Evolutionary conservation across 1,140 invertebrate species (phyloP).

Genomic region (Heliothis subflexa): DNA sequence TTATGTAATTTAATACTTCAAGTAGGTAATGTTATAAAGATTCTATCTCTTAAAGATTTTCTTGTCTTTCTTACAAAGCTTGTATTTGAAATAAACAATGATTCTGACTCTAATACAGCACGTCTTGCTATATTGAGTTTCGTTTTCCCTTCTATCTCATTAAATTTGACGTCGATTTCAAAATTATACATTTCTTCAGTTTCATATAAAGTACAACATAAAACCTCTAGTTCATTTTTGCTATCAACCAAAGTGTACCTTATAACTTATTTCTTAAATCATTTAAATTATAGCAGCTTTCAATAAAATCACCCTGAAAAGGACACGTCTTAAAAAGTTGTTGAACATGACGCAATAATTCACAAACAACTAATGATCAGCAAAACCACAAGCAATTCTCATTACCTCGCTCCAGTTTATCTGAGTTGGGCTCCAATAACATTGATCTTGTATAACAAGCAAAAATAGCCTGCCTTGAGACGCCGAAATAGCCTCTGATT

Average conservation of each 20-base stretch:
- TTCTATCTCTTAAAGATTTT: no score
- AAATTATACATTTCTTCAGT: background rate
- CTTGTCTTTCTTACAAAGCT: no score
- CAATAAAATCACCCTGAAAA: slow-evolving; percentile 1
- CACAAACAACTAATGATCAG: slow-evolving; percentile 28
- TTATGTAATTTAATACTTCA: no score
- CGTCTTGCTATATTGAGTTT: background rate
- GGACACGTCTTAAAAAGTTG: background rate
- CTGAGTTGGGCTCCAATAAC: slow-evolving; percentile 7
- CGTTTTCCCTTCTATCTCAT: background rate
- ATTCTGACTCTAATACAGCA: background rate
- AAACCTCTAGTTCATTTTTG: no score
- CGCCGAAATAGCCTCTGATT: slow-evolving; percentile 28
- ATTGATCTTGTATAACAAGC: slow-evolving; percentile 26
- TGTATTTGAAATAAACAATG: background rate
- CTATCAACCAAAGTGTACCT: no score
- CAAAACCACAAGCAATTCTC: slow-evolving; percentile 18
- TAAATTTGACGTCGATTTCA: background rate
- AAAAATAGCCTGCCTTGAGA: slow-evolving; percentile 28
- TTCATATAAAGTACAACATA: no score
- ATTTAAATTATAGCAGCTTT: no score
- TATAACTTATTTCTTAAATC: no score
- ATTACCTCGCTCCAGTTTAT: slow-evolving; percentile 41
- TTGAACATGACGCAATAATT: slow-evolving; percentile 15
- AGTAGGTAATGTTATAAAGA: no score